Base-by-base conservation (phyloP, 1,140 invertebrate species). In the Heterodera schachtii region DNA sequence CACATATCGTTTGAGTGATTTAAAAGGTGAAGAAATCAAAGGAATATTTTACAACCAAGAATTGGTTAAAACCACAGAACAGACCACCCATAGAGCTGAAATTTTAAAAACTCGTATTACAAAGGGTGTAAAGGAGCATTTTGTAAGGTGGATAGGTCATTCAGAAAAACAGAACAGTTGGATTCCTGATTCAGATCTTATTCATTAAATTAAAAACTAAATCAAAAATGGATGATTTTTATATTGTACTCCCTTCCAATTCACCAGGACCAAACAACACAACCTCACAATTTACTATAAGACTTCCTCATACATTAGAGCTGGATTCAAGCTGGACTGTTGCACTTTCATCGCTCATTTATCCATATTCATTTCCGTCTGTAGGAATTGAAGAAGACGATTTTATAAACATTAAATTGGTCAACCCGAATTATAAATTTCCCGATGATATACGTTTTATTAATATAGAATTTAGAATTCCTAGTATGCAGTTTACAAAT, bases 251-350 rank as follows among this genome's bases (percentile, higher is more conserved):
- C 49, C 49, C 31, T 52, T 52, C 49, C 7, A 52, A 52, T 52
- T 8, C 49, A 11, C 49, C 49, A 0, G 49, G 49, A 52, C 49
- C 49, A 11, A 11, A 11, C 11, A 52, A 52, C 49, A 52, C 49
- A 52, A 11, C 49, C 7, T 52, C 49, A 8, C 49, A 11, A 8
- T 52, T 8, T 11, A 52, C 49, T 6, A 11, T 52, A 8, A 52
- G 49, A 52, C 44, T 80, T 31, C 79, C 79, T n/a, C 43, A 80
- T 9, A 80, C 67, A 13, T 21, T 80, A 31, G 79, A 80, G 41
- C 41, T 80, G 13, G 79, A 80, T 47, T 77, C 70, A 13, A 75
- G 71, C 7, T 80, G 79, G 79, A 57, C 79, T 21, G 79, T 80
- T 19, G 73, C 79, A 11, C 16, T 80, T 3, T 80, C 79, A n/a